Conservation (phyloP, 2,797 vertebrate genomes). For the Crenuchus spilurus region DNA sequence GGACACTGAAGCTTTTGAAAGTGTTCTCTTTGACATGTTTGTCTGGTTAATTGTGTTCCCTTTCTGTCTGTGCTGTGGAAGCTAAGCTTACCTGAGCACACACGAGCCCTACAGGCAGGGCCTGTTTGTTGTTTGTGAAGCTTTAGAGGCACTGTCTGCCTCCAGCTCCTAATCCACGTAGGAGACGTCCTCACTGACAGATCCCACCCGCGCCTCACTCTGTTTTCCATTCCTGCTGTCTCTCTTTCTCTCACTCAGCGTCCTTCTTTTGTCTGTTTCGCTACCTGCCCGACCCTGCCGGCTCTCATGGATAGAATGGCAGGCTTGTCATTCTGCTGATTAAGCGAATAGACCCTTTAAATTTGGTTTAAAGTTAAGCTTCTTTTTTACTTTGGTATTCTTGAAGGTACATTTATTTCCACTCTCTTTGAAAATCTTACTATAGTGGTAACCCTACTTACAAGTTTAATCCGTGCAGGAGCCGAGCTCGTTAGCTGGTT, state of each 20-base stretch:
- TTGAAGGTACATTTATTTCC: not conserved
- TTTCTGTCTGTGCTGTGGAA: constrained; percentile 19
- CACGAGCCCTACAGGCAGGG: constrained; percentile 28
- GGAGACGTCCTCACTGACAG: constrained; percentile 48
- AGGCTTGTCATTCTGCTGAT: constrained; percentile 24
- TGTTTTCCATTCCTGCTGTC: constrained; percentile 51
- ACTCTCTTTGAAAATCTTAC: no score
- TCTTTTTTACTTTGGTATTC: not conserved
- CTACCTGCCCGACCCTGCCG: constrained; percentile 21
- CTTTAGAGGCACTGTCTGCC: constrained; percentile 46
- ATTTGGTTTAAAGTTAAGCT: not conserved
- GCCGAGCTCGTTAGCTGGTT: no score
- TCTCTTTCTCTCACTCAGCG: not conserved
- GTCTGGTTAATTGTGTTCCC: constrained; percentile 37
- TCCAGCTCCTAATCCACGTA: constrained; percentile 56
- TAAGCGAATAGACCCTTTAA: not conserved
- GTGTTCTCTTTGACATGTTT: constrained; percentile 37
- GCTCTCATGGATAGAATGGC: constrained; percentile 27
- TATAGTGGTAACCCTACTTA: no score
- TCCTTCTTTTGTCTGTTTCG: constrained; percentile 24
- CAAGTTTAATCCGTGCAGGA: no score
- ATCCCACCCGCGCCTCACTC: constrained; percentile 41
- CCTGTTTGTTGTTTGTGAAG: constrained; percentile 56
- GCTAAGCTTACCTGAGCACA: constrained; percentile 53
- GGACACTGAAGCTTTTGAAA: not conserved